Evolutionary conservation across 2,888 invertebrate genomes (phyloP).

Genomic region (Nezara viridula): DNA sequence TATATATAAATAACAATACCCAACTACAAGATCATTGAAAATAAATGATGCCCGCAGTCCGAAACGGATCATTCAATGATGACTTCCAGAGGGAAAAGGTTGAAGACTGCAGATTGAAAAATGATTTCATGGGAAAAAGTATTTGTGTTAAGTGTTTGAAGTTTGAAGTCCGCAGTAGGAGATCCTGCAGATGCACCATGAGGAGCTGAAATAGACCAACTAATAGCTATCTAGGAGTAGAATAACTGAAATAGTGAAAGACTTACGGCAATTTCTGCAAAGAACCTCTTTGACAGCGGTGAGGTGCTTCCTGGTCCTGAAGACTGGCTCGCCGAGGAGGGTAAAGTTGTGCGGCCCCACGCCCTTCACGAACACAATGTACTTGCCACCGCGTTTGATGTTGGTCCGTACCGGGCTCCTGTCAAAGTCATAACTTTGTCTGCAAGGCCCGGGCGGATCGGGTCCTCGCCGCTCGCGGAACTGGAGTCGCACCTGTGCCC

Average conservation of each 20-base stretch:
- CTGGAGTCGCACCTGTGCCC: constrained; percentile 71
- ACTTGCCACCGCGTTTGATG: constrained; percentile 73
- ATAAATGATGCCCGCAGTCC: no score
- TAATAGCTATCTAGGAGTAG: background rate
- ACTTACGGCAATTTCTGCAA: constrained; percentile 67
- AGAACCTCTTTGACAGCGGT: constrained; percentile 67
- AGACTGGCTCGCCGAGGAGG: constrained; percentile 73
- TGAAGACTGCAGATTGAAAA: no score
- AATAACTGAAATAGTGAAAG: background rate
- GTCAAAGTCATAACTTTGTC: constrained; percentile 66
- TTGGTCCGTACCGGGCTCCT: constrained; percentile 71
- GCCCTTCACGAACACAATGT: constrained; percentile 75
- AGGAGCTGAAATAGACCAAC: background rate
- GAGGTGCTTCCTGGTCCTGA: constrained; percentile 67
- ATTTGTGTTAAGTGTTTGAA: no score
- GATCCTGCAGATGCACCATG: no score
- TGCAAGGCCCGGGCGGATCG: constrained; percentile 65
- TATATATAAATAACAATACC: no score
- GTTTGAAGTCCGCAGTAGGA: no score
- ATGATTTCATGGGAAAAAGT: no score
- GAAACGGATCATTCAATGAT: no score
- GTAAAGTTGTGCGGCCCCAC: constrained; percentile 74
- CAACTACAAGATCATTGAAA: no score
- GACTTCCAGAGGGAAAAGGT: no score
- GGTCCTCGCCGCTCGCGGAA: constrained; percentile 71